phyloP scores from a whole-genome alignment of 2,113 vertebrate species.

The Trochalopteron elliotii region DNA sequence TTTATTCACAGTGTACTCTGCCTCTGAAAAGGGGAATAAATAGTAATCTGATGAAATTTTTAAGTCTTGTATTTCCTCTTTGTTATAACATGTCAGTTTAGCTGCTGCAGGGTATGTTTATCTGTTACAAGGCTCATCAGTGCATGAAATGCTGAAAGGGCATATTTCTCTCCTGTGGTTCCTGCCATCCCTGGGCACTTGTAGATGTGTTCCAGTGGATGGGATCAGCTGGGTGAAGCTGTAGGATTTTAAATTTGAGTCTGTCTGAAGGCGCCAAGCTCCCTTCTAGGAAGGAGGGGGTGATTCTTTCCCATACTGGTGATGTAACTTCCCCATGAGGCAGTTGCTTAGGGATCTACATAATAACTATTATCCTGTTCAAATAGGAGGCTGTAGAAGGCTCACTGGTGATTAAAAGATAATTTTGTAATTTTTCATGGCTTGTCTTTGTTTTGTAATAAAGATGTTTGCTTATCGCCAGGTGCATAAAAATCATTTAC shows the following conservation, averaged over 20 bases:
- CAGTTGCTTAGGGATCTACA: slow-evolving; percentile 58
- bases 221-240: slow-evolving; percentile 77
- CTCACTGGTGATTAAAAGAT: slow-evolving; percentile 62
- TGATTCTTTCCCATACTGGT: slow-evolving; percentile 49
- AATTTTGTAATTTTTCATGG: slow-evolving; percentile 64
- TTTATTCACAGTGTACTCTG: slow-evolving; percentile 41
- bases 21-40: slow-evolving; percentile 53
- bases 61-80: slow-evolving; percentile 67
- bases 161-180: slow-evolving; percentile 63
- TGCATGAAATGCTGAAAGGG: slow-evolving; percentile 84
- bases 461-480: slow-evolving; percentile 59
- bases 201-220: slow-evolving; percentile 74
- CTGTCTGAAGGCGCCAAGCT: slow-evolving; percentile 47
- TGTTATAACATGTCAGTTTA: slow-evolving; percentile 80
- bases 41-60: slow-evolving; percentile 57
- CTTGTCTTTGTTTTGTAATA: slow-evolving; percentile 62
- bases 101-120: slow-evolving; percentile 84
- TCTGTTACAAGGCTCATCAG: slow-evolving; percentile 83
- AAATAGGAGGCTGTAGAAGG: slow-evolving; percentile 56
- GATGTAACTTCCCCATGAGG: slow-evolving; percentile 71
- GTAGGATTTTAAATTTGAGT: slow-evolving; percentile 65
- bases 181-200: slow-evolving; percentile 68
- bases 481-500: slow-evolving; percentile 57
- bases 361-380: slow-evolving; percentile 64
- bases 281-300: slow-evolving; percentile 7